These are phyloP conservation scores for Drosophila navojoa DNA, from an alignment of 1,140 invertebrate genomes.

Conservation along the genomic window DNA sequence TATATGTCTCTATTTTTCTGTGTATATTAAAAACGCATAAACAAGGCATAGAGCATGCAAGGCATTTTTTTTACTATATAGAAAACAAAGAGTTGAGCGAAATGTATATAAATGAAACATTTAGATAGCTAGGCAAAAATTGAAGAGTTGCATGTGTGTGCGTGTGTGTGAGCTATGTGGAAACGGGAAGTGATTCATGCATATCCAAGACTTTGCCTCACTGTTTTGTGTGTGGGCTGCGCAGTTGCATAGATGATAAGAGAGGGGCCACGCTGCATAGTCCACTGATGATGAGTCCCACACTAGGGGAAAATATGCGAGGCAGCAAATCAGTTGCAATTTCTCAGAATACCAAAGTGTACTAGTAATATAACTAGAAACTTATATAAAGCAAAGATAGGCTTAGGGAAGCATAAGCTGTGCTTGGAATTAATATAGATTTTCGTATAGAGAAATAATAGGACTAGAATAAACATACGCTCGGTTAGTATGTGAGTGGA, in stretches of 20 bases:
- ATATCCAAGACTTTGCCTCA: slow-evolving; percentile 2
- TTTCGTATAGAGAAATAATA: too few relatives aligned
- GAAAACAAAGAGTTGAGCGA: slow-evolving; percentile 15
- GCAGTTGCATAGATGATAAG: slow-evolving; percentile 2
- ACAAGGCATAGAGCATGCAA: slow-evolving; percentile 8
- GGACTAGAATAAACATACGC: too few relatives aligned
- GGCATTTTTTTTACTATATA: not conserved
- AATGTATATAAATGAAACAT: slow-evolving; percentile 18
- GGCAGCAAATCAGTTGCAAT: slow-evolving; percentile 9
- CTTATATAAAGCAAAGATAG: too few relatives aligned
- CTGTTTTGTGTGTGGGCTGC: slow-evolving; percentile 6
- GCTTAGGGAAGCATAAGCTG: too few relatives aligned
- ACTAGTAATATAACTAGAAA: too few relatives aligned
- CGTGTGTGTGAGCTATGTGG: not conserved
- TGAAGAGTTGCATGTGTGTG: slow-evolving; percentile 2
- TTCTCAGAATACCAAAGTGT: not conserved
- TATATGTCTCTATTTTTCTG: not conserved
- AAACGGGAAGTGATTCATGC: slow-evolving; percentile 39
- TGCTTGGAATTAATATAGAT: too few relatives aligned
- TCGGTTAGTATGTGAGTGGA: too few relatives aligned
- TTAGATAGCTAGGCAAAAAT: slow-evolving; percentile 32
- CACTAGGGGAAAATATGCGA: too few relatives aligned
- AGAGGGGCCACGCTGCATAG: slow-evolving; percentile 1
- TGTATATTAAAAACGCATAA: slow-evolving; percentile 9
- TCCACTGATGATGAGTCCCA: slow-evolving; percentile 2